Evolutionary conservation across 2,113 vertebrate species (phyloP).

Genomic region (Phalacrocorax brasilianus): DNA sequence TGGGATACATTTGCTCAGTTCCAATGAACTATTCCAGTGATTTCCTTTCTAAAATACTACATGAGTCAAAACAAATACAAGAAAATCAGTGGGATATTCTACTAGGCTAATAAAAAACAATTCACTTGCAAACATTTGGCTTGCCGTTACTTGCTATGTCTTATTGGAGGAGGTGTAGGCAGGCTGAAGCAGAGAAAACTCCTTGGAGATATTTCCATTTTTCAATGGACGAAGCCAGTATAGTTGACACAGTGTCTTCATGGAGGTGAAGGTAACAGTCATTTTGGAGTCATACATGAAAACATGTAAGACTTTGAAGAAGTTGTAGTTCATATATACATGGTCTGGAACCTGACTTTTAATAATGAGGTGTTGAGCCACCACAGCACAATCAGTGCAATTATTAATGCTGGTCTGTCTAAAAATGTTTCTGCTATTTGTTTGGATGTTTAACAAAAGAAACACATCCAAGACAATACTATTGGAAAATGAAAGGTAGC

Average conservation of each 20-base stretch:
- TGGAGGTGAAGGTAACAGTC: background rate
- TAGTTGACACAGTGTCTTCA: background rate
- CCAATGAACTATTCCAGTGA: background rate
- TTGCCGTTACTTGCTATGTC: background rate
- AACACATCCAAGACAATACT: background rate
- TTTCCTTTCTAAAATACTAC: slow-evolving; percentile 24
- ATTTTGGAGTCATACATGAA: background rate
- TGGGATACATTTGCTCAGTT: background rate
- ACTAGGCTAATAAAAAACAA: background rate
- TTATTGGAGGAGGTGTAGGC: background rate
- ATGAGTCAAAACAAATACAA: slow-evolving; percentile 24
- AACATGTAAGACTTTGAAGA: background rate
- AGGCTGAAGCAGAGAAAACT: background rate
- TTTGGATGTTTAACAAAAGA: background rate
- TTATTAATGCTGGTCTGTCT: background rate
- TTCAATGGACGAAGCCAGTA: background rate
- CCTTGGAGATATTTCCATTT: background rate
- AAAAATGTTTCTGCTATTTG: background rate
- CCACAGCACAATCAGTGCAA: background rate
- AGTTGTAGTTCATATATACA: background rate
- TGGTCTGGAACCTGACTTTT: background rate
- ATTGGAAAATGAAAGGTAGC: background rate
- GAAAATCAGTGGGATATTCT: slow-evolving; percentile 9
- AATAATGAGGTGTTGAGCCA: background rate
- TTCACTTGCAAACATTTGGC: background rate